These are phyloP conservation scores for Ispidina lecontei DNA, from an alignment of 2,797 vertebrate genomes.

Conservation along the genomic window DNA sequence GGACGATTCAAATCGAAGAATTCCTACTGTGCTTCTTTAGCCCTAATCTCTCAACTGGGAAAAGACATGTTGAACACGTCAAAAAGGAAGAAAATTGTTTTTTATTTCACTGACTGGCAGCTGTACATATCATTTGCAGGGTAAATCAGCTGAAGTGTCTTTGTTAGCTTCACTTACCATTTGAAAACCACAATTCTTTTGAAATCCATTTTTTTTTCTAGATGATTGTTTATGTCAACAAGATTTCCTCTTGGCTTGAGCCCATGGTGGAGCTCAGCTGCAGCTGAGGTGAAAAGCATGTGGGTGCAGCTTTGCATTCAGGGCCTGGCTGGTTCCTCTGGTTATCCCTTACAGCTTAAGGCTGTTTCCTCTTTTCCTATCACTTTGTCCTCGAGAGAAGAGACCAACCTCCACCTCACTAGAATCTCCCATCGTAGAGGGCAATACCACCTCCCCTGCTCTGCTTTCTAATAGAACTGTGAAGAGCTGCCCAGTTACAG, in stretches of 20 bases:
- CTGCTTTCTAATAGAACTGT: background rate
- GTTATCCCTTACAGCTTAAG: background rate
- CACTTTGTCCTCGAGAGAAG: background rate
- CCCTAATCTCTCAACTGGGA: background rate
- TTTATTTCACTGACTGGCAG: background rate
- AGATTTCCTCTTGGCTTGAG: background rate
- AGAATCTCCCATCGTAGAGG: background rate
- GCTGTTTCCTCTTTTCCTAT: background rate
- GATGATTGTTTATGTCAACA: background rate
- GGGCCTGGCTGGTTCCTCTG: background rate
- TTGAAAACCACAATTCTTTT: background rate
- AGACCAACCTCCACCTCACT: background rate
- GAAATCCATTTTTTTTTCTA: background rate
- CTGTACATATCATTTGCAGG: background rate
- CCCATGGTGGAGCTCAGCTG: background rate
- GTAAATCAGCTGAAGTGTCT: background rate
- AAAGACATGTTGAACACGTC: background rate
- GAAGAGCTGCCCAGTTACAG: background rate
- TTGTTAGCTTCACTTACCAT: background rate
- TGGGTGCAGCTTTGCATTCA: background rate
- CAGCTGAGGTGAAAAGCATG: rapidly evolving
- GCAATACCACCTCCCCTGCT: background rate
- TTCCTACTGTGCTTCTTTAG: background rate
- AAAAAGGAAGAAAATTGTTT: background rate
- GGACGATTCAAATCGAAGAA: background rate